Base-by-base conservation (phyloP, 1,140 invertebrate species). In the Caenorhabditis inopinata region DNA sequence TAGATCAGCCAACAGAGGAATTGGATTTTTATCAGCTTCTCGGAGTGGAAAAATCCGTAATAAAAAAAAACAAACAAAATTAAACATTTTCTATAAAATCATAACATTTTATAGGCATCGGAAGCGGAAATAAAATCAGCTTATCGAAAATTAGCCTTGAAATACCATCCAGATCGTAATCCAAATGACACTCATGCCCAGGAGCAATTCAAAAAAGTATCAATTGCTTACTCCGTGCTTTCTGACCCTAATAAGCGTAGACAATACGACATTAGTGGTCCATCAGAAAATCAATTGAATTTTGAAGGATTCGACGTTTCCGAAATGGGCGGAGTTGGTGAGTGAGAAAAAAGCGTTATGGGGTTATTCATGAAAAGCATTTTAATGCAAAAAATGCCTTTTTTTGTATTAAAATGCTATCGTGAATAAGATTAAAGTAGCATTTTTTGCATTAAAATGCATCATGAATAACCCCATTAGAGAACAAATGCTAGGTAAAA, bases 91-190 rank as follows among this genome's bases (percentile, higher is more conserved):
- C n/a, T n/a, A n/a, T n/a, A 51, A 90, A 91, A 83, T 92, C 94
- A 85, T n/a, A n/a, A n/a, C 38, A 68, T 38, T 12, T 68, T 68
- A 16, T 18, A 68, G 58, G 94, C 93, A 0, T 91, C 90, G 75
- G 91, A 92, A 68, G 92, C 93, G 42, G 94, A 96, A 79, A 92
- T 98, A 46, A 97, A 97, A 89, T 94, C 93, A 86, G 91, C 94
- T 0, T 98, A 97, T 87, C 91, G 94, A 82, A 96, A 95, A 89
- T 88, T 96, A 73, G 96, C 96, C 0, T 87, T 85, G 23, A 86
- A 83, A 78, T 85, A 86, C 77, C 85, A 87, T 80, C 85, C 85
- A 23, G 87, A 88, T 53, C 49, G 86, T 29, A 88, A 88, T 80
- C 85, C 87, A 25, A 84, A 84, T n/a, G 81, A 88, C 51, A 68